Evolutionary conservation across 2,888 invertebrate genomes (phyloP), one percentile per base, ranked within the genome.

Genomic region (Caenorhabditis japonica): DNA sequence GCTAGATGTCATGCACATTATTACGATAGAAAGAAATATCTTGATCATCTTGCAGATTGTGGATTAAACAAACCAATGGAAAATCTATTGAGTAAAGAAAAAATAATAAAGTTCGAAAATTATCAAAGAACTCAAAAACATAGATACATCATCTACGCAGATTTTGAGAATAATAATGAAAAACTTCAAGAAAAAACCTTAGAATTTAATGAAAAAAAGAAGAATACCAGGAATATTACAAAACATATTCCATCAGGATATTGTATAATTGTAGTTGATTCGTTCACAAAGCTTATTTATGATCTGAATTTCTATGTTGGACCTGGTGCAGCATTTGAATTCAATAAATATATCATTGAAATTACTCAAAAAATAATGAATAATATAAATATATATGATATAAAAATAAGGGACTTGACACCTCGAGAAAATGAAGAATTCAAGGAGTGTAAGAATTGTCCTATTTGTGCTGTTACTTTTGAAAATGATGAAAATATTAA

Each of bases 41-140:
- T 75, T 39, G 64, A 41, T 33, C 78, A 78, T 44, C 4, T 75
- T 17, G 64, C 70, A 33, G 74, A 78, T 61, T 78, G 78, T 75
- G 44, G 56, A 39, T 75, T 30, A 33, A 75, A 75, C 41, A 71
- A 75, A 58, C 76, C 78, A 1, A 30, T 78, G 10, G 59, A 53
- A 47, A 64, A 62, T 27, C 46, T 15, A 34, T 46, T 58, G 55
- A 56, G 66, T n/a, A 38, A 75, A 7, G 58, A 75, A 49, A 33
- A 70, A 53, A 39, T n/a, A 13, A 43, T 71, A 8, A 47, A 78
- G 41, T 77, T 78, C 49, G 19, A 60, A 64, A 78, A 71, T 25
- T 55, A 71, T 34, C 34, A 47, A 1, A 79, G 73, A 33, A 76
- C 79, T n/a, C 79, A 79, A 52, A 79, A 72, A 25, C 73, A 74